A percentile compares a stretch with the other conserved stretches of the same genome.
Evolutionary conservation across 2,797 vertebrate species (phyloP).

Genomic region (Rhinichthys osculus): DNA sequence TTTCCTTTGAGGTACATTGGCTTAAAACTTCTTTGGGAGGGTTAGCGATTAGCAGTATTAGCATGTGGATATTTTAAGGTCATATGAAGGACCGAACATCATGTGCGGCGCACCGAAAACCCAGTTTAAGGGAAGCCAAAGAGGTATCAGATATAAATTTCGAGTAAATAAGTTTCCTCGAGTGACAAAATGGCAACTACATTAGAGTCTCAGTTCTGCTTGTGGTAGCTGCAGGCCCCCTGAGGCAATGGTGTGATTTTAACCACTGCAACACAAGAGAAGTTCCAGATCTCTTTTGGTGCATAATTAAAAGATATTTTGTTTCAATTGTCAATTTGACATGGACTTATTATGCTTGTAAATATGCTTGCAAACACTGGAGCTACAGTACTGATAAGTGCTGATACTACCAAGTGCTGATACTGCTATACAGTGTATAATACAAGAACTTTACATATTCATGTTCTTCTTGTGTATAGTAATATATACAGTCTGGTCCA

Average conservation of each 20-base stretch:
- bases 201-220: constrained; percentile 68
- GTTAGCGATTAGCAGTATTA: constrained; percentile 46
- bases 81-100: not conserved
- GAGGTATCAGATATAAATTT: constrained; percentile 2
- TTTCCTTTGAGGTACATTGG: constrained; percentile 51
- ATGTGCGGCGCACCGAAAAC: not conserved
- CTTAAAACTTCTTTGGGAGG: constrained; percentile 39
- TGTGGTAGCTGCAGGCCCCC: constrained; percentile 58
- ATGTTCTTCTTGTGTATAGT: not conserved
- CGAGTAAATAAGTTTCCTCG: constrained; percentile 52
- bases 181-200: constrained; percentile 62
- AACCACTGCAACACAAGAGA: constrained; percentile 29
- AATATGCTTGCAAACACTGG: not conserved
- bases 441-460: not conserved
- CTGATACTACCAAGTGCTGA: not conserved
- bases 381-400: not conserved
- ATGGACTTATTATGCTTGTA: not conserved
- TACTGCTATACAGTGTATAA: not conserved
- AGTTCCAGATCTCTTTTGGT: constrained; percentile 21
- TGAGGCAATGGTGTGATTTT: constrained; percentile 48
- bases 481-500: not conserved
- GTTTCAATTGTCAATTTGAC: not conserved
- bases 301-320: constrained; percentile 11
- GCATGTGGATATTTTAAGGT: constrained; percentile 52
- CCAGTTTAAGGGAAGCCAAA: not conserved